These are phyloP conservation scores for Merops nubicus DNA, from an alignment of 2,113 vertebrate genomes.

Conservation along the genomic window DNA sequence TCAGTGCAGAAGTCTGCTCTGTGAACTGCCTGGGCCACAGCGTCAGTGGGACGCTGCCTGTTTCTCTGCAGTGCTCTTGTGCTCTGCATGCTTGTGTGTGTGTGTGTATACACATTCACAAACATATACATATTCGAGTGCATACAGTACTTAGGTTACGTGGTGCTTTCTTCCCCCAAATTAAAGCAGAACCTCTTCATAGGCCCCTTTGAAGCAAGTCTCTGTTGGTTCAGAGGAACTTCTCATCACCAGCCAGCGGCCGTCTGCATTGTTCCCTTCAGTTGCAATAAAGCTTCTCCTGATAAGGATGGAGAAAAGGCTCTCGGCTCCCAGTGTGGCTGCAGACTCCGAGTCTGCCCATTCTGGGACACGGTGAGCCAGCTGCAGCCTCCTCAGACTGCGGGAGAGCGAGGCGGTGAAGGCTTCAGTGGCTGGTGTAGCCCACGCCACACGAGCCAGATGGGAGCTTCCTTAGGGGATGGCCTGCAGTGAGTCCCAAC, in stretches of 20 bases:
- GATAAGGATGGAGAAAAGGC: neutral
- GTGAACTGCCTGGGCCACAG: neutral
- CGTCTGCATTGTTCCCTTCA: neutral
- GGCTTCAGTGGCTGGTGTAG: neutral
- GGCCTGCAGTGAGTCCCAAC: neutral
- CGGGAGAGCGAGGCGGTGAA: neutral
- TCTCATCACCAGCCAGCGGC: neutral
- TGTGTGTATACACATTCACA: neutral
- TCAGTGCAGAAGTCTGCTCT: neutral
- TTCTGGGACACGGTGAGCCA: rapidly evolving
- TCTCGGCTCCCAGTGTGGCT: neutral
- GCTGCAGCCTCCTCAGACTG: neutral
- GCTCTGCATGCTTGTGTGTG: neutral
- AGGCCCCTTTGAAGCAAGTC: conserved; percentile 43
- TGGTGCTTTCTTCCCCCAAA: conserved; percentile 26
- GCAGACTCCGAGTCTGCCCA: neutral
- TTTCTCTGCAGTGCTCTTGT: neutral
- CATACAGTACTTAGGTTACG: neutral
- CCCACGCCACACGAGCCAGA: rapidly evolving
- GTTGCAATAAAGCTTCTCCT: conserved; percentile 33
- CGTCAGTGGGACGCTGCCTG: neutral
- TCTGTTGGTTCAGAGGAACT: conserved; percentile 14
- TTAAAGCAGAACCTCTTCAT: conserved; percentile 30
- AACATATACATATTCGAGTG: rapidly evolving
- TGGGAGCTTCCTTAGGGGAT: neutral